Conservation (phyloP, 2,888 invertebrate species). For the Hofmannophila pseudospretella region DNA sequence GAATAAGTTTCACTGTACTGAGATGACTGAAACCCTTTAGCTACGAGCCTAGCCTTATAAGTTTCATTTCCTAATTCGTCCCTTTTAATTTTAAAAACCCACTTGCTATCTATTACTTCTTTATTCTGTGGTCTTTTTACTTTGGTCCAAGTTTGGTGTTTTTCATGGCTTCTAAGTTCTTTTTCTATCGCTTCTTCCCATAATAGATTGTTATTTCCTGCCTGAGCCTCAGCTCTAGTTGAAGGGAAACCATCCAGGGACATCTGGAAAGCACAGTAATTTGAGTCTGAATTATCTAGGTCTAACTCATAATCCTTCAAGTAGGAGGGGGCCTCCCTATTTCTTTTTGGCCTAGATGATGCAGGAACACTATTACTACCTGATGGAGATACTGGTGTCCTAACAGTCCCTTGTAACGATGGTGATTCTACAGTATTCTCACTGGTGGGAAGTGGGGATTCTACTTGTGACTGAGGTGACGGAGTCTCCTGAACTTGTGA, state of each 20-base stretch:
- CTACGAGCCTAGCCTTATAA: too few species aligned
- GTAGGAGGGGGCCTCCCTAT: background rate
- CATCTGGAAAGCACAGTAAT: background rate
- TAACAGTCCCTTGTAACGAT: too few species aligned
- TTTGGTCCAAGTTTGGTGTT: background rate
- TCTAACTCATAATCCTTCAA: background rate
- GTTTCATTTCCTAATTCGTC: too few species aligned
- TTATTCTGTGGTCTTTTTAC: background rate
- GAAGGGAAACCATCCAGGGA: background rate
- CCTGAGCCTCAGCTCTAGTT: background rate
- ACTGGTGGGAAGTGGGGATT: background rate
- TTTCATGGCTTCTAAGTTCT: background rate
- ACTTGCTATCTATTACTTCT: too few species aligned
- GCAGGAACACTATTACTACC: background rate
- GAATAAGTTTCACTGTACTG: too few species aligned
- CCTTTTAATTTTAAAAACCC: background rate
- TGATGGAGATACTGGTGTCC: too few species aligned
- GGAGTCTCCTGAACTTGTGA: background rate
- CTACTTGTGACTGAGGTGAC: background rate
- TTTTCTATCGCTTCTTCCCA: background rate
- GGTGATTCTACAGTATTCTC: background rate
- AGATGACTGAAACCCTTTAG: too few species aligned
- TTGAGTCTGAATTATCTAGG: background rate
- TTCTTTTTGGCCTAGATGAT: background rate
- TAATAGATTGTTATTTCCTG: background rate